Conservation (phyloP, 1,140 invertebrate genomes). For the Eupristina koningsbergeri region DNA sequence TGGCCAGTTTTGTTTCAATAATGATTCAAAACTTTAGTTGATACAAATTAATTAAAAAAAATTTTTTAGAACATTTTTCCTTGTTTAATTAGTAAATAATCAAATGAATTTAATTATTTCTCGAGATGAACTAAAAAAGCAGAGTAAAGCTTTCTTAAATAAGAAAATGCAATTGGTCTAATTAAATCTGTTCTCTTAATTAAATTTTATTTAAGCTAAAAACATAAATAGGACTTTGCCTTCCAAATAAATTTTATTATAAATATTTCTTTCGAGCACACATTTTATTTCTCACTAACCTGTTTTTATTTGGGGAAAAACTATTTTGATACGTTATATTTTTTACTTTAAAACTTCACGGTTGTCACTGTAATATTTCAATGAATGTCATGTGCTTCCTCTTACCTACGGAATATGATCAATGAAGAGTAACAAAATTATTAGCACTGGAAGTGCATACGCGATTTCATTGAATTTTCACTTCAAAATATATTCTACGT, state of each 20-base stretch:
- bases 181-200: constrained; percentile 7
- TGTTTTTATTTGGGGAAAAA: not conserved
- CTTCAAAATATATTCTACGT: not conserved
- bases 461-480: not conserved
- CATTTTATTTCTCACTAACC: no score
- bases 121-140: not conserved
- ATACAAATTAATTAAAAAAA: no score
- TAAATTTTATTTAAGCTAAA: constrained; percentile 12
- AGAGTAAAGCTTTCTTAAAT: not conserved
- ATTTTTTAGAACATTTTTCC: not conserved
- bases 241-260: not conserved
- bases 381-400: not conserved
- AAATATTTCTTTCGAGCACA: not conserved
- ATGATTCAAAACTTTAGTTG: no score
- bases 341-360: not conserved
- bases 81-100: not conserved
- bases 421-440: not conserved
- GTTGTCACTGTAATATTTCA: not conserved
- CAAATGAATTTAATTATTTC: not conserved
- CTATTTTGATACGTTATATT: not conserved
- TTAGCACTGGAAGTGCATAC: not conserved
- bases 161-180: not conserved
- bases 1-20: no score
- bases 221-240: not conserved
- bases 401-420: not conserved